phyloP scores from a whole-genome alignment of 2,113 vertebrate genomes.

The Eclectus roratus region DNA sequence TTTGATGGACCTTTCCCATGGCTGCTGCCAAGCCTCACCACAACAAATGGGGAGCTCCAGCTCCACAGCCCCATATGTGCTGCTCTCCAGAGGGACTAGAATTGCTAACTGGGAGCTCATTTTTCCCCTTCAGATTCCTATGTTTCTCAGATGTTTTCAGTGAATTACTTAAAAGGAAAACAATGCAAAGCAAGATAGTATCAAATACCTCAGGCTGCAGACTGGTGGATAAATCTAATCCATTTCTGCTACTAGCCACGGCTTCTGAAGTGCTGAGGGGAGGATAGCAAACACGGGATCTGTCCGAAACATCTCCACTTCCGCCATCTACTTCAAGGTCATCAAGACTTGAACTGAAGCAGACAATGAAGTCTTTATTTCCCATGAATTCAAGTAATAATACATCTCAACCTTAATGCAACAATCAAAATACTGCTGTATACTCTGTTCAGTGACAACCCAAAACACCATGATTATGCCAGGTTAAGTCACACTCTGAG shows the following conservation, averaged over 20 bases:
- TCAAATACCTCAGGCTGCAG: conserved; percentile 77
- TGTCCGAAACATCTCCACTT: conserved; percentile 64
- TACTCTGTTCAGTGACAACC: not conserved
- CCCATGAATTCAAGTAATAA: not conserved
- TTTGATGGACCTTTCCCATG: not conserved
- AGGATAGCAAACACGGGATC: conserved; percentile 10
- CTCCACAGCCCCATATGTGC: not conserved
- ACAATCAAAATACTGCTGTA: not conserved
- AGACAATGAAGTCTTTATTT: not conserved
- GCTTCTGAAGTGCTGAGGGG: conserved; percentile 42
- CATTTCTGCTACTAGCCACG: conserved; percentile 66
- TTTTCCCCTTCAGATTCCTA: not conserved
- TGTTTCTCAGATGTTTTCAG: not conserved
- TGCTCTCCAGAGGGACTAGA: not conserved
- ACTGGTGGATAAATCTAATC: conserved; percentile 67
- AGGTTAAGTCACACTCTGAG: not conserved
- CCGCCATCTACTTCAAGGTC: conserved; percentile 85
- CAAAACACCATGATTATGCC: not conserved
- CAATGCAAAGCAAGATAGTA: not conserved
- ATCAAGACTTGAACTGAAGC: conserved; percentile 85
- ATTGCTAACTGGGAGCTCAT: not conserved
- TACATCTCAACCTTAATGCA: not conserved
- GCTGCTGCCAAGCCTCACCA: not conserved
- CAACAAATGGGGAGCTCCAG: not conserved
- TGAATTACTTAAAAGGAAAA: not conserved